These are phyloP conservation scores for Phengaris arion DNA, from an alignment of 2,888 invertebrate genomes.

Conservation along the genomic window DNA sequence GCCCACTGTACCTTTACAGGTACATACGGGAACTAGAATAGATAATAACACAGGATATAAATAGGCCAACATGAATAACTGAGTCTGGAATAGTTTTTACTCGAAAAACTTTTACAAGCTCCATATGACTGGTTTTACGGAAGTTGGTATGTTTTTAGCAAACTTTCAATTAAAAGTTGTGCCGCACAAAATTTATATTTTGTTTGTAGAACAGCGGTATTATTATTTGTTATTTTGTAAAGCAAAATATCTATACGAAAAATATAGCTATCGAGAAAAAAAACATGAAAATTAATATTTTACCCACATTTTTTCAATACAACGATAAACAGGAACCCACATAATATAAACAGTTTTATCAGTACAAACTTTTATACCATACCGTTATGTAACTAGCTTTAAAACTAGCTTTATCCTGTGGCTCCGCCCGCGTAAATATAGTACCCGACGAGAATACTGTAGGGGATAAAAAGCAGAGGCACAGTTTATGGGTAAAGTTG, in stretches of 20 bases:
- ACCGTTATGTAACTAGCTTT: too few relatives aligned
- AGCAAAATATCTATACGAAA: not conserved
- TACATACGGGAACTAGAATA: not conserved
- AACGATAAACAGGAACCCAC: too few relatives aligned
- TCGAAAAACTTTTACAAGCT: not conserved
- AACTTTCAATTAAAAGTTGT: not conserved
- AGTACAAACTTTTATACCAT: too few relatives aligned
- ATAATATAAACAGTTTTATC: too few relatives aligned
- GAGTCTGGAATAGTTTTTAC: not conserved
- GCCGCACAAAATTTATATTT: not conserved
- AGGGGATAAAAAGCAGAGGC: too few relatives aligned
- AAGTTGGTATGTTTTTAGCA: not conserved
- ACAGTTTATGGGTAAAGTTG: too few relatives aligned
- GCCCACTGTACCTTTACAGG: not conserved
- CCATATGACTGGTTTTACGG: not conserved
- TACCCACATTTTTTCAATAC: too few relatives aligned
- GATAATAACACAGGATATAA: conserved; percentile 10
- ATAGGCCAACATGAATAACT: not conserved
- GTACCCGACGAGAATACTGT: too few relatives aligned
- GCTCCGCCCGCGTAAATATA: too few relatives aligned
- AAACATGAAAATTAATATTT: too few relatives aligned
- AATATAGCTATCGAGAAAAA: too few relatives aligned
- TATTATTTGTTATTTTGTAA: not conserved
- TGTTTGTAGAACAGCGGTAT: not conserved
- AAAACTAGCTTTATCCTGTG: too few relatives aligned